phyloP scores from a whole-genome alignment of 1,140 invertebrate genomes.

The Andricus grossulariae region DNA sequence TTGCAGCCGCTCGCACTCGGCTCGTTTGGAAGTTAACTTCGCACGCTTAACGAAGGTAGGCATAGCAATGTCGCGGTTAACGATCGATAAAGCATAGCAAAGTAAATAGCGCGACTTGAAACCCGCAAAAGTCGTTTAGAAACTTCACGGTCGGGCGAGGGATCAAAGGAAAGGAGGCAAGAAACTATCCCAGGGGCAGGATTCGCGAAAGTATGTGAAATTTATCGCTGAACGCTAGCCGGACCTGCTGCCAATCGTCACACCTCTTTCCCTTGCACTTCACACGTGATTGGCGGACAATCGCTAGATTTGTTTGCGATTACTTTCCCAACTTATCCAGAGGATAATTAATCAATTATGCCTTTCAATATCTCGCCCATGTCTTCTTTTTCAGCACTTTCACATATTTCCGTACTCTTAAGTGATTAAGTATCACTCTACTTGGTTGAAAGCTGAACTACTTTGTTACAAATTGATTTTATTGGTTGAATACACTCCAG shows the following conservation, averaged over 20 bases:
- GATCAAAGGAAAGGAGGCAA: slow-evolving; percentile 30
- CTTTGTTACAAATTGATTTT: too few species aligned
- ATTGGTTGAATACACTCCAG: too few species aligned
- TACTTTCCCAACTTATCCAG: slow-evolving; percentile 13
- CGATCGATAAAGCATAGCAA: slow-evolving; percentile 50
- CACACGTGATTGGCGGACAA: slow-evolving; percentile 10
- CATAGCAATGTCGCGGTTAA: slow-evolving; percentile 46
- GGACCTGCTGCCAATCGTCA: slow-evolving; percentile 4
- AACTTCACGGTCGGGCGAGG: slow-evolving; percentile 38
- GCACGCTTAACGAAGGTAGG: slow-evolving; percentile 45
- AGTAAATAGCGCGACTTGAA: slow-evolving; percentile 6
- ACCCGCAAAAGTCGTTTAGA: slow-evolving; percentile 24
- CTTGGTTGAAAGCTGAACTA: too few species aligned
- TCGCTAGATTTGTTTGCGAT: slow-evolving; percentile 19
- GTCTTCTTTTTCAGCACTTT: background rate
- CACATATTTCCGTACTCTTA: background rate
- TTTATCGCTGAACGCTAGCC: slow-evolving; percentile 8
- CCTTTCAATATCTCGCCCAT: slow-evolving; percentile 3
- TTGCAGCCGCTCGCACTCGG: background rate
- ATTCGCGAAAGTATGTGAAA: slow-evolving; percentile 26
- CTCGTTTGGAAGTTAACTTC: slow-evolving; percentile 12
- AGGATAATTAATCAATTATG: slow-evolving; percentile 23
- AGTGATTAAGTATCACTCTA: background rate
- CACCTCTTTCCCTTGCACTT: background rate
- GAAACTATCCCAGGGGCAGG: slow-evolving; percentile 8